Conservation (phyloP, 2,797 vertebrate species). For the Rhabdophis nuchalis region DNA sequence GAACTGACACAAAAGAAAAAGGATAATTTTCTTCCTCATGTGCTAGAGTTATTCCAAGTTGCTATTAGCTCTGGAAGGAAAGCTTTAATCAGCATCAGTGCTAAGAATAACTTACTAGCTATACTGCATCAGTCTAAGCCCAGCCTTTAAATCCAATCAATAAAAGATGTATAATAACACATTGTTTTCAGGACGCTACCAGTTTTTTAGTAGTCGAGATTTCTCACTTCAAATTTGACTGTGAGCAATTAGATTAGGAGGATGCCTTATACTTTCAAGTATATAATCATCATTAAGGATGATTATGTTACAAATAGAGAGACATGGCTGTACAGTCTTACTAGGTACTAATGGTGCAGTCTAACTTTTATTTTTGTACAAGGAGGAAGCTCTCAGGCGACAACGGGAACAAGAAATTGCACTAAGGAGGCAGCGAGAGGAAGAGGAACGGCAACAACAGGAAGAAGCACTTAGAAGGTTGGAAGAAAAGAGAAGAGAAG, state of each 20-base stretch:
- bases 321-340: background rate
- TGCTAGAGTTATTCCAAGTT: background rate
- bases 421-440: slow-evolving; percentile 80
- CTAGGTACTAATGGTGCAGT: background rate
- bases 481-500: slow-evolving; percentile 83
- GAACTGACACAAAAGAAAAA: background rate
- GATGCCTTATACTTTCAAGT: background rate
- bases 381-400: slow-evolving; percentile 89
- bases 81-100: background rate
- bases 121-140: background rate
- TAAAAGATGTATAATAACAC: background rate
- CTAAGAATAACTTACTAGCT: background rate
- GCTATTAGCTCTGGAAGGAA: background rate
- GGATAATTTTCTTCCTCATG: background rate
- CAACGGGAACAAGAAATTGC: slow-evolving; percentile 89
- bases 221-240: background rate
- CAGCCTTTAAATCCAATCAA: background rate
- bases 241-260: background rate
- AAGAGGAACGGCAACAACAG: slow-evolving; percentile 87
- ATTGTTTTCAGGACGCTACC: background rate
- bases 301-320: background rate
- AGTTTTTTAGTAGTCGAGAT: background rate
- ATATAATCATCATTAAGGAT: too few relatives aligned
- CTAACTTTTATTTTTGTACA: slow-evolving; percentile 33
- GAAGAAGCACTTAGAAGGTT: slow-evolving; percentile 87